phyloP scores from a whole-genome alignment of 2,113 vertebrate species.

The Podilymbus podiceps region DNA sequence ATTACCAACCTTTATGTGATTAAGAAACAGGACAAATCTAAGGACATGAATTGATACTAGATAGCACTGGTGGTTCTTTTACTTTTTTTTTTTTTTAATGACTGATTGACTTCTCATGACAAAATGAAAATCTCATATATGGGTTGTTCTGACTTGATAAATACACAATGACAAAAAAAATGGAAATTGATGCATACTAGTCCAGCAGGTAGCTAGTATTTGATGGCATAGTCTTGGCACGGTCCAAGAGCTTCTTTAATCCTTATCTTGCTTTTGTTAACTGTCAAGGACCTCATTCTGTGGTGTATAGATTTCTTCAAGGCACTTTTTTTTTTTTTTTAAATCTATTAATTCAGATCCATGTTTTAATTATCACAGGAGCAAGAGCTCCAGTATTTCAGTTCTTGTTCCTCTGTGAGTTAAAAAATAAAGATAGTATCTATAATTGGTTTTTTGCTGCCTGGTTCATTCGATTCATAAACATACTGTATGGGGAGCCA shows the following conservation, averaged over 20 bases:
- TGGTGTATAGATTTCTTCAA: background rate
- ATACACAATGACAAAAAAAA: background rate
- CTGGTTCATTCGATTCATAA: slow-evolving; percentile 46
- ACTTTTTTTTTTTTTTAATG: background rate
- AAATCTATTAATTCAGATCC: background rate
- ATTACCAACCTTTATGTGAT: background rate
- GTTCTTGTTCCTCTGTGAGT: background rate
- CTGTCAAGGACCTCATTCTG: background rate
- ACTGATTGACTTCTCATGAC: background rate
- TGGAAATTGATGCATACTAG: background rate
- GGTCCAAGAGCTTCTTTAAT: background rate
- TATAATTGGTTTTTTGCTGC: background rate
- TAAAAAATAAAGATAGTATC: slow-evolving; percentile 20
- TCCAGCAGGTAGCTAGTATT: background rate
- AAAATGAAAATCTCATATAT: background rate
- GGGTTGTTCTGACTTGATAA: background rate
- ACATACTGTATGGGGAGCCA: background rate
- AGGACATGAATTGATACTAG: background rate
- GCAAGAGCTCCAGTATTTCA: background rate
- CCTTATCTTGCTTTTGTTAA: background rate
- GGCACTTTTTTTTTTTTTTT: background rate
- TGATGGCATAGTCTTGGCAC: background rate
- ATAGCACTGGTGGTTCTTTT: background rate
- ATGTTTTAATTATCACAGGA: slow-evolving; percentile 39
- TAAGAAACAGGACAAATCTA: background rate